These are phyloP conservation scores for Clarias fuscus DNA, from an alignment of 2,797 vertebrate genomes.

Conservation along the genomic window DNA sequence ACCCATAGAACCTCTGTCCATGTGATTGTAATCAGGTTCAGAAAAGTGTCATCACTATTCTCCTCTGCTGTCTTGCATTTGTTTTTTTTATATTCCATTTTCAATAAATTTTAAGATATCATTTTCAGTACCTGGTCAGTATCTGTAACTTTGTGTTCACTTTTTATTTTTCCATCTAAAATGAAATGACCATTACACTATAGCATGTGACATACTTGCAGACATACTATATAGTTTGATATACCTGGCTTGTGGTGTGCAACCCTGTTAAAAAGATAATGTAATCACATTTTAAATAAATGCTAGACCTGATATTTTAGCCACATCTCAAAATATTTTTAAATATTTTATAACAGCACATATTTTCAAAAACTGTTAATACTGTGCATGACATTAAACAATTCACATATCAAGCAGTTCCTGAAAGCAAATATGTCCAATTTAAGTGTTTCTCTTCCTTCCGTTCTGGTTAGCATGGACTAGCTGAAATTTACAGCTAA, in stretches of 20 bases:
- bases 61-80: not conserved
- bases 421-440: not conserved
- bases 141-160: not conserved
- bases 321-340: not conserved
- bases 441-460: not conserved
- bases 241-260: no score
- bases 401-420: not conserved
- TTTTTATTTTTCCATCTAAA: not conserved
- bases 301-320: not conserved
- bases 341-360: not conserved
- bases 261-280: not conserved
- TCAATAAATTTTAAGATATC: not conserved
- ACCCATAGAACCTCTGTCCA: not conserved
- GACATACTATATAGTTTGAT: not conserved
- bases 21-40: not conserved
- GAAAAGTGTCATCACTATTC: not conserved
- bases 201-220: not conserved
- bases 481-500: conserved; percentile 6
- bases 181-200: not conserved
- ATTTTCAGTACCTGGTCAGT: not conserved
- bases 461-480: not conserved
- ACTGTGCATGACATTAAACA: not conserved
- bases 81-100: not conserved
- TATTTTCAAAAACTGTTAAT: not conserved
- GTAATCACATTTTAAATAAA: not conserved